Base-by-base conservation (phyloP, 2,113 vertebrate genomes). In the Vireo altiloquus region DNA sequence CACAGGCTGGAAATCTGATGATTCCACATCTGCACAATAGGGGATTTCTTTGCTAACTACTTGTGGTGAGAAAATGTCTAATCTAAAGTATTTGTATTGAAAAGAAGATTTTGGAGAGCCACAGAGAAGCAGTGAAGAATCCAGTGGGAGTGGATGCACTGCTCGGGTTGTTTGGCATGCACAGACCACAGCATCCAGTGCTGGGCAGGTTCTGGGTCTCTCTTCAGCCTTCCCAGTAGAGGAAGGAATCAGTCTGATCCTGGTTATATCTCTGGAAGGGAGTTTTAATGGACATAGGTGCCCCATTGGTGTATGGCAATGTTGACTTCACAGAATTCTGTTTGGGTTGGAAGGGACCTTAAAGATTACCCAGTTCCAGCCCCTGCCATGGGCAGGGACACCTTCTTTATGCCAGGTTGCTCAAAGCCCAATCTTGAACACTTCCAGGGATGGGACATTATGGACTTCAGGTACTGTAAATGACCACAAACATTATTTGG, bases 291-390 rank as follows among this genome's bases (percentile, higher is more conserved):
- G 57, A 6, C 16, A 15, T 2, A 21, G 52, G 27, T 44, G 16
- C 16, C 64, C 56, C 42, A 1, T 3, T 13, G 21, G 22, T n/a
- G 13, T 17, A 11, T 21, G 65, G 40, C 57, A 61, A 0, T 7
- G 23, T 14, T 60, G 47, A 33, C 2, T 11, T 17, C 16, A 25
- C 9, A 2, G 19, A 9, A 33, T 46, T 33, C 40, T 42, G 13
- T 42, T 37, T n/a, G 60, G 28, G 19, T 81, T 66, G 60, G 37
- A 59, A 81, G 10, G 44, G 17, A 56, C 14, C 19, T 49, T 31
- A 31, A 35, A 42, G 50, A 22, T 14, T 4, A 2, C 2, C 30
- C 57, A 47, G 30, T 54, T 6, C 23, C 31, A 77, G 1, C 19
- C 46, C 40, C 7, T 74, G 42, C 30, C 70, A 22, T 57, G 42